Percentiles rank a stretch among this genome's conserved stretches.
These are phyloP conservation scores for Bubalus kerabau DNA, from an alignment of 2,113 vertebrate genomes.

Conservation along the genomic window DNA sequence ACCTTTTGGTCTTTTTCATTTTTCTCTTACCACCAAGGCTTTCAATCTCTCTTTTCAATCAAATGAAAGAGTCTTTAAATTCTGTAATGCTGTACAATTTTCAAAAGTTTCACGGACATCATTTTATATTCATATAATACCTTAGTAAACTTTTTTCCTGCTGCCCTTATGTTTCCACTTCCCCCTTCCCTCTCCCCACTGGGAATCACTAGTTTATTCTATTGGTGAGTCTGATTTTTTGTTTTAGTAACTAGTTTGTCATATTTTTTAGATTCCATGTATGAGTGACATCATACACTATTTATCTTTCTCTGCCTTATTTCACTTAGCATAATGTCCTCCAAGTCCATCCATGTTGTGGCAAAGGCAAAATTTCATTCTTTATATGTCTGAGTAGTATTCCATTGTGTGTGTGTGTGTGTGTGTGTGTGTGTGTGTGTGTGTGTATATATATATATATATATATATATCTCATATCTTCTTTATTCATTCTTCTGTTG, in stretches of 20 bases:
- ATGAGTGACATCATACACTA: background rate
- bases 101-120: background rate
- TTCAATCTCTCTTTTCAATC: background rate
- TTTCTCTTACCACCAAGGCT: background rate
- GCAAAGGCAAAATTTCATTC: background rate
- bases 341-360: background rate
- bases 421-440: background rate
- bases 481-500: background rate
- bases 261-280: background rate
- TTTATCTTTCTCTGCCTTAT: background rate
- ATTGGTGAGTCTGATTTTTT: background rate
- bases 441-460: too few relatives aligned
- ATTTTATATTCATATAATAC: background rate
- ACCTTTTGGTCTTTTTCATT: background rate
- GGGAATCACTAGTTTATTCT: background rate
- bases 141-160: background rate
- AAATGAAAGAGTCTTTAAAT: background rate
- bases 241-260: background rate
- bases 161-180: background rate
- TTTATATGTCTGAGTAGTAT: background rate
- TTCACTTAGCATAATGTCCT: background rate
- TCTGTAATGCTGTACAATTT: background rate
- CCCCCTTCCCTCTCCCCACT: background rate
- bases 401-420: background rate
- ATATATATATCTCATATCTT: background rate